A percentile compares a stretch with the other conserved stretches of the same genome.
phyloP scores from a whole-genome alignment of 2,888 invertebrate species.

The Acronicta psi region DNA sequence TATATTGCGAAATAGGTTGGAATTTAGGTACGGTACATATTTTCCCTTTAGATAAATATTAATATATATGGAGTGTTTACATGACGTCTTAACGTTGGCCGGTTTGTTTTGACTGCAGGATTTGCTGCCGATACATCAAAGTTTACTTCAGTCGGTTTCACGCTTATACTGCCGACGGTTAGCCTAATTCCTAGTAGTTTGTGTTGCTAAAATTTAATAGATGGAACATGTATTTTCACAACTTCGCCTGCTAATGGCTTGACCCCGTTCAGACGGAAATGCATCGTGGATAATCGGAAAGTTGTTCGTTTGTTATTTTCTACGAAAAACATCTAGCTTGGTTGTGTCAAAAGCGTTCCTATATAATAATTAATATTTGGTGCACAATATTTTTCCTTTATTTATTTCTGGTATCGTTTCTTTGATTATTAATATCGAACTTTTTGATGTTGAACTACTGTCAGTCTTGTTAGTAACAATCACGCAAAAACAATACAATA shows the following conservation, averaged over 20 bases:
- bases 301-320: constrained; percentile 17
- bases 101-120: constrained; percentile 41
- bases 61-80: constrained; percentile 31
- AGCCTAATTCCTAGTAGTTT: constrained; percentile 34
- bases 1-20: constrained; percentile 4
- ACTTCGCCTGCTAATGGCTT: constrained; percentile 34
- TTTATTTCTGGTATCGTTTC: no score
- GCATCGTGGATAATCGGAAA: constrained; percentile 14
- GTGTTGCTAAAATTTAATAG: constrained; percentile 32
- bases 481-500: no score
- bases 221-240: constrained; percentile 42
- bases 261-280: constrained; percentile 35
- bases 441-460: no score
- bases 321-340: not conserved
- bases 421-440: no score
- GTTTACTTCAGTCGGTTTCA: constrained; percentile 20
- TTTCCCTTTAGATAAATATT: constrained; percentile 34
- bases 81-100: not conserved
- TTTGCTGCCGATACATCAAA: constrained; percentile 48
- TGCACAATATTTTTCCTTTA: no score
- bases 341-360: no score
- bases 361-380: no score
- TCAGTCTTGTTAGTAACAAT: no score
- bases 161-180: constrained; percentile 39
- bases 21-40: constrained; percentile 11